Percentiles rank a stretch among this genome's conserved stretches.
phyloP scores from a whole-genome alignment of 2,113 vertebrate species.

The Saguinus imperator region DNA sequence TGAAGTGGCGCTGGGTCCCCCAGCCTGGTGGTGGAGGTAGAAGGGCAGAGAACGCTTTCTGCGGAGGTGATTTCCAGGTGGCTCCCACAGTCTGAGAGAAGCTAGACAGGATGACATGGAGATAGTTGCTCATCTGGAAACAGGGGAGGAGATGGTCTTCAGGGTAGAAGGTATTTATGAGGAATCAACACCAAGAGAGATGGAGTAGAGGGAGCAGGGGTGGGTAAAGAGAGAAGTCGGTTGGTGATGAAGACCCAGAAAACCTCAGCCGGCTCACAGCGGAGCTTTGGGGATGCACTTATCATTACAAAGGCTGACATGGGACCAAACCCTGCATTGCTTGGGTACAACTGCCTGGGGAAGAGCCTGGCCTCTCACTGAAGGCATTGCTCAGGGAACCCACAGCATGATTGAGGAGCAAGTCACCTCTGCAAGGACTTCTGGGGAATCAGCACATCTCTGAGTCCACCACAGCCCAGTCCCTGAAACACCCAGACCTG shows the following conservation, averaged over 20 bases:
- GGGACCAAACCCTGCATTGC: not conserved
- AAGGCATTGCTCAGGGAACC: not conserved
- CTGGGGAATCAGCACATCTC: too few relatives aligned
- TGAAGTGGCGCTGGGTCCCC: accelerated
- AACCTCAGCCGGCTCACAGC: not conserved
- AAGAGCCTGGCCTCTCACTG: not conserved
- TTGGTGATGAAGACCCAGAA: not conserved
- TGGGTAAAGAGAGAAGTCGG: not conserved
- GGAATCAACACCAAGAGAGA: not conserved
- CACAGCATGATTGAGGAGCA: too few relatives aligned
- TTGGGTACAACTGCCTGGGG: not conserved
- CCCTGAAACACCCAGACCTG: not conserved
- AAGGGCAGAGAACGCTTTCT: not conserved
- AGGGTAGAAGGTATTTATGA: not conserved
- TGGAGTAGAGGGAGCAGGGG: not conserved
- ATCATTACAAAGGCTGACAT: not conserved
- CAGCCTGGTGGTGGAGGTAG: not conserved
- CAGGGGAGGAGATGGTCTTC: not conserved
- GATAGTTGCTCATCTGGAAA: not conserved
- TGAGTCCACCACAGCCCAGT: not conserved
- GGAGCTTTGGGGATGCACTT: not conserved
- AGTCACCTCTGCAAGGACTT: not conserved
- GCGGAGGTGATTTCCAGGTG: not conserved
- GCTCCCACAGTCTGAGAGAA: not conserved
- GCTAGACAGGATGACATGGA: accelerated